Conservation (phyloP, 2,797 vertebrate species). For the Hapalemur alaotrensis region DNA sequence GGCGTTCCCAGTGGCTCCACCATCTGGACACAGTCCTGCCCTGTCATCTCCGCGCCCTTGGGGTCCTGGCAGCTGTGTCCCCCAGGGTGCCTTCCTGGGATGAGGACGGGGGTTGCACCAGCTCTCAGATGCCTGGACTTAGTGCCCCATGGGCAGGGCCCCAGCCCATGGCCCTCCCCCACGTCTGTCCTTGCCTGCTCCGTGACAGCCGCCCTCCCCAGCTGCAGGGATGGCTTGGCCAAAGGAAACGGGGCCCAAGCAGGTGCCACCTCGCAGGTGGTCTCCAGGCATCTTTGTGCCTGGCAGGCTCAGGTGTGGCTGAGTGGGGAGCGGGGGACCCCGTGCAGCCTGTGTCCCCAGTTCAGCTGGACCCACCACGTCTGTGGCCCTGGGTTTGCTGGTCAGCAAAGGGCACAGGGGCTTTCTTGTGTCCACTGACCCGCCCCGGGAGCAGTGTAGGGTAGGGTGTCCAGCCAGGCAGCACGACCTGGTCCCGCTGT, state of each 20-base stretch:
- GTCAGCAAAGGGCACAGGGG: background rate
- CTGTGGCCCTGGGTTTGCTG: background rate
- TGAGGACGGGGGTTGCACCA: no score
- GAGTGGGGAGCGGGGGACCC: background rate
- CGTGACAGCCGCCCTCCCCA: accelerated
- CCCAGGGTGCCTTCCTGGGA: no score
- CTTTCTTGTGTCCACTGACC: background rate
- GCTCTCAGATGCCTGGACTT: no score
- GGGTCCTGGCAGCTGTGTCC: no score
- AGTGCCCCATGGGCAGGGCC: no score
- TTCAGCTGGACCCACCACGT: background rate
- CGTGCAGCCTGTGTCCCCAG: no score
- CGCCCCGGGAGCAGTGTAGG: background rate
- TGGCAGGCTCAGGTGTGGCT: background rate
- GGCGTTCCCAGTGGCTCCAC: background rate
- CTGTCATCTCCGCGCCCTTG: no score
- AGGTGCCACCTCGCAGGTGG: background rate
- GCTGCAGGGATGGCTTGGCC: no score
- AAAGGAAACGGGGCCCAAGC: background rate
- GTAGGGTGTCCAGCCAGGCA: background rate
- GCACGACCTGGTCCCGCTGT: background rate
- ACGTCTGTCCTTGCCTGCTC: background rate
- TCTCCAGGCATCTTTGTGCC: no score
- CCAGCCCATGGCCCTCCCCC: no score
- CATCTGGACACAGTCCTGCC: background rate